Base-by-base conservation (phyloP, 1,140 invertebrate genomes). In the Formica exsecta region DNA sequence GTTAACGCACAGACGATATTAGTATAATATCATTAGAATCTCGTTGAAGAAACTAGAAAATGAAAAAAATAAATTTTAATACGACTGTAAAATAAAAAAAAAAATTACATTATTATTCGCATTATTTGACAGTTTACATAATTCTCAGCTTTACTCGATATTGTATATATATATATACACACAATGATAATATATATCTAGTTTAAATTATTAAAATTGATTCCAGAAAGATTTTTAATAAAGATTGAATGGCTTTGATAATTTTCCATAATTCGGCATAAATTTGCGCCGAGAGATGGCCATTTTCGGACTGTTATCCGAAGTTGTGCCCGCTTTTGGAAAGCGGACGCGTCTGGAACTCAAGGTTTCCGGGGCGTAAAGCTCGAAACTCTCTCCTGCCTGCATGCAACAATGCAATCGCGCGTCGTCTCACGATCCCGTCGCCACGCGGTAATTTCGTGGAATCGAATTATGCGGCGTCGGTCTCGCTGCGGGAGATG, bases 381-480 rank as follows among this genome's bases (percentile, higher is more conserved):
- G 76, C 68, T 74, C 38, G 68, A 83, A 83, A 83, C 68, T 83
- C 57, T 62, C 54, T 51, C 38, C 41, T 11, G 51, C 19, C 59
- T 36, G 68, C 54, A 73, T 57, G 68, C 79, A 32, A 83, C 79
- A 62, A 74, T 73, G 79, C 79, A 74, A 74, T 73, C 41, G 79
- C 68, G 54, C 68, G 54, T 59, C 68, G 38, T 83, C 79, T 81
- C 79, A 38, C 68, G 57, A 38, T 62, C 44, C 54, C 54, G 79
- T 81, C 77, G 65, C 29, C 79, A 68, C 32, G 66, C 48, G 79
- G 54, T 83, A 83, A 83, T 83, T 62, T 29, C 68, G 38, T 64
- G 44, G 79, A 92, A 93, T 93, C 92, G 91, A 93, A 93, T 93
- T 92, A 92, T 89, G 89, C 89, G 86, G 75, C 54, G 92, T 89